These are phyloP conservation scores for Bettongia penicillata DNA, from an alignment of 2,113 vertebrate genomes.

Conservation along the genomic window DNA sequence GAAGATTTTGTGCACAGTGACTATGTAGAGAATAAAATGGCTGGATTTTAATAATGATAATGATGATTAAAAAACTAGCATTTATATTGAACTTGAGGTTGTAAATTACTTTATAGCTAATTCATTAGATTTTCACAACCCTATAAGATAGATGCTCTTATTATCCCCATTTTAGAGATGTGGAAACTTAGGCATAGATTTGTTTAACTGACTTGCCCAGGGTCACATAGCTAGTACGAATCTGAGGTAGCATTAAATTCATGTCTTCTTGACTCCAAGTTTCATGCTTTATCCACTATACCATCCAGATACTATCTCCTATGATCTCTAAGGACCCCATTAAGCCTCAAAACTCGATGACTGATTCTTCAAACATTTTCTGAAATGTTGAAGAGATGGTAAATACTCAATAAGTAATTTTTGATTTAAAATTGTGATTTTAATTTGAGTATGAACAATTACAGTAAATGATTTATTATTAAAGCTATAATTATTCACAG, in stretches of 20 bases:
- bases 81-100: background rate
- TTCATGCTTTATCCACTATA: background rate
- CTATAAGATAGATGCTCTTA: background rate
- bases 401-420: conserved; percentile 30
- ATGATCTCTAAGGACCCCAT: background rate
- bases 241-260: background rate
- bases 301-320: background rate
- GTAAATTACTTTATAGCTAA: background rate
- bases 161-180: background rate
- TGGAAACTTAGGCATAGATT: background rate
- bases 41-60: background rate
- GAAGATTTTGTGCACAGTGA: background rate
- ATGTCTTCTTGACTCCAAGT: background rate
- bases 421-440: conserved; percentile 23
- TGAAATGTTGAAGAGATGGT: background rate
- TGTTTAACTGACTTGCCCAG: background rate
- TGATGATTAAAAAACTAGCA: background rate
- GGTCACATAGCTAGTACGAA: background rate
- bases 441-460: conserved; percentile 10
- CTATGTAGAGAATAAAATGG: background rate
- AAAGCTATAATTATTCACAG: background rate
- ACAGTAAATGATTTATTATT: conserved; percentile 9
- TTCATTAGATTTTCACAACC: background rate
- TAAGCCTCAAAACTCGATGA: conserved; percentile 3
- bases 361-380: background rate